Conservation (phyloP, 2,888 invertebrate genomes). For the Lucinisca nassula region DNA sequence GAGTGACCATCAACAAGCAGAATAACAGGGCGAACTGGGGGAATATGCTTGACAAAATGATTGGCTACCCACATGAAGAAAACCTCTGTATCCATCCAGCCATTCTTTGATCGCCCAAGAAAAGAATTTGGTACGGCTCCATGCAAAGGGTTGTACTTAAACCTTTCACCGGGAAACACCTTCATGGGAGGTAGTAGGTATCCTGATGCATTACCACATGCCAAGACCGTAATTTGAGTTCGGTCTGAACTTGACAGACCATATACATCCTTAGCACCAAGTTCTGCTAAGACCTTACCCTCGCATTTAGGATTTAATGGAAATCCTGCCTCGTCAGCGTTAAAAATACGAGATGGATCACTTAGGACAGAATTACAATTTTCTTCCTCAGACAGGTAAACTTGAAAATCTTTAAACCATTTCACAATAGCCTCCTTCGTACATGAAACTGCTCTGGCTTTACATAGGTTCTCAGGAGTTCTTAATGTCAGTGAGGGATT, state of each 20-base stretch:
- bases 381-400: not conserved
- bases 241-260: constrained; percentile 30
- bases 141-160: constrained; percentile 33
- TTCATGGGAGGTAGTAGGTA: constrained; percentile 48
- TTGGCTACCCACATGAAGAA: constrained; percentile 25
- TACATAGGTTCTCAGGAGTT: no score
- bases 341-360: constrained; percentile 12
- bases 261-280: constrained; percentile 28
- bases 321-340: constrained; percentile 46
- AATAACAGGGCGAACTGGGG: constrained; percentile 32
- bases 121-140: constrained; percentile 34
- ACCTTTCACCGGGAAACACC: constrained; percentile 54
- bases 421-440: not conserved
- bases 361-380: not conserved
- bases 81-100: constrained; percentile 66
- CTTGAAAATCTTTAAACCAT: not conserved
- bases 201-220: constrained; percentile 54
- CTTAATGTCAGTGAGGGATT: no score
- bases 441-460: no score
- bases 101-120: constrained; percentile 34
- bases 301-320: constrained; percentile 13
- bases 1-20: constrained; percentile 58
- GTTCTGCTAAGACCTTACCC: constrained; percentile 30
- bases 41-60: not conserved
- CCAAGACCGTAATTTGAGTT: constrained; percentile 63